These are phyloP conservation scores for Corythoichthys haematopterus DNA, from an alignment of 2,113 vertebrate species.

Conservation along the genomic window DNA sequence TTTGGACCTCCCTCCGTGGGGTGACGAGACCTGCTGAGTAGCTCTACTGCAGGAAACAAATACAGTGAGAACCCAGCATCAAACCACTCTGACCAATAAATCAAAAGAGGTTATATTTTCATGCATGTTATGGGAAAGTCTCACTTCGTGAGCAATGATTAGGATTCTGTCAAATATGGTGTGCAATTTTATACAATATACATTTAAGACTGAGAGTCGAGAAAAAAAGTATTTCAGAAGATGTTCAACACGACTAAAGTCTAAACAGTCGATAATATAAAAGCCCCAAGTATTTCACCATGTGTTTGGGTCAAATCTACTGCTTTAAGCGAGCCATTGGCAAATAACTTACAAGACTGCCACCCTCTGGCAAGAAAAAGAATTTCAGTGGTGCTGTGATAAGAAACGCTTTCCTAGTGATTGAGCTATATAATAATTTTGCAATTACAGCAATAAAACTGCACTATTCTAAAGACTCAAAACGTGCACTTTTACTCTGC, in stretches of 20 bases:
- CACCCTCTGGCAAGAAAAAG: conserved; percentile 57
- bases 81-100: conserved; percentile 33
- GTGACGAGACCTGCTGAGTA: conserved; percentile 60
- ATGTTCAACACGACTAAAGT: not conserved
- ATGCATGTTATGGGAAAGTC: conserved; percentile 6
- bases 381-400: conserved; percentile 20
- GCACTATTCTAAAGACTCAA: not conserved
- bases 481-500: not conserved
- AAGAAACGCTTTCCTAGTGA: not conserved
- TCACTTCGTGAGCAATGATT: not conserved
- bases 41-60: conserved; percentile 42
- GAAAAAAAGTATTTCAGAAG: not conserved
- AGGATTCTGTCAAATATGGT: not conserved
- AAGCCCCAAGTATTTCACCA: not conserved
- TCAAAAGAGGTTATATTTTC: conserved; percentile 31
- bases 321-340: not conserved
- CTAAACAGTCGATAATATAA: not conserved
- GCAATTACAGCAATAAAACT: not conserved
- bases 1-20: conserved; percentile 58
- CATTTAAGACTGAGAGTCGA: not conserved
- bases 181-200: not conserved
- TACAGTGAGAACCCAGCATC: conserved; percentile 43
- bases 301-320: not conserved
- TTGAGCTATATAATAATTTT: not conserved
- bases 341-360: conserved; percentile 49